Evolutionary conservation across 2,113 vertebrate species (phyloP).

Genomic region (Danionella cerebrum): DNA sequence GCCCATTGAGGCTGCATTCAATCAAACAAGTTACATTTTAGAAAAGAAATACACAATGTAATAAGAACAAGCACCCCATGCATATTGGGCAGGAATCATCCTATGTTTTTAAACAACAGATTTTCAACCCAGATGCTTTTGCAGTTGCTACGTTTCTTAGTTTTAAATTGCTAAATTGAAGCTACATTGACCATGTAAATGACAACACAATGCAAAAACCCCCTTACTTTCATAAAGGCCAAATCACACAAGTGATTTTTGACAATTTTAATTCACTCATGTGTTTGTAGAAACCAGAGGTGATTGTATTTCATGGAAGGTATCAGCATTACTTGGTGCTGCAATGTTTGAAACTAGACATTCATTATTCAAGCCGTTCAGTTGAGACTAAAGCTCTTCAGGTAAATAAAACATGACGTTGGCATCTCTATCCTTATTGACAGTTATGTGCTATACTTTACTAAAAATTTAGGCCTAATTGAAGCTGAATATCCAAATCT

Average conservation of each 20-base stretch:
- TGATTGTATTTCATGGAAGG: slow-evolving; percentile 46
- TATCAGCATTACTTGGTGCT: slow-evolving; percentile 47
- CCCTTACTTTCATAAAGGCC: background rate
- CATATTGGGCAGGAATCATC: too few relatives aligned
- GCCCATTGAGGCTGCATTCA: too few relatives aligned
- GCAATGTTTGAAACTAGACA: slow-evolving; percentile 31
- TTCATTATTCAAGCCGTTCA: slow-evolving; percentile 59
- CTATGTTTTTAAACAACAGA: too few relatives aligned
- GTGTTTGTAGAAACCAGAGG: background rate
- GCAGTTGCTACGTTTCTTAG: too few relatives aligned
- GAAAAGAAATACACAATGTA: too few relatives aligned
- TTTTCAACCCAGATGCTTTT: too few relatives aligned
- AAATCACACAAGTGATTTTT: background rate
- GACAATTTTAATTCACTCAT: background rate
- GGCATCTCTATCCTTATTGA: slow-evolving; percentile 27
- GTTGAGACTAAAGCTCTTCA: slow-evolving; percentile 22
- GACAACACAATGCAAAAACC: too few relatives aligned
- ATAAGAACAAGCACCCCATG: too few relatives aligned
- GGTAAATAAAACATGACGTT: slow-evolving; percentile 54
- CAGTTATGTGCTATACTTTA: background rate
- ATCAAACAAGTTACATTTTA: too few relatives aligned
- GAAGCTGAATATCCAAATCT: background rate
- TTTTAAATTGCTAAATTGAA: too few relatives aligned
- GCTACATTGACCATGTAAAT: too few relatives aligned
- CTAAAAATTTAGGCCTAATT: background rate